phyloP scores from a whole-genome alignment of 2,888 invertebrate genomes.

The Endomychus coccineus region DNA sequence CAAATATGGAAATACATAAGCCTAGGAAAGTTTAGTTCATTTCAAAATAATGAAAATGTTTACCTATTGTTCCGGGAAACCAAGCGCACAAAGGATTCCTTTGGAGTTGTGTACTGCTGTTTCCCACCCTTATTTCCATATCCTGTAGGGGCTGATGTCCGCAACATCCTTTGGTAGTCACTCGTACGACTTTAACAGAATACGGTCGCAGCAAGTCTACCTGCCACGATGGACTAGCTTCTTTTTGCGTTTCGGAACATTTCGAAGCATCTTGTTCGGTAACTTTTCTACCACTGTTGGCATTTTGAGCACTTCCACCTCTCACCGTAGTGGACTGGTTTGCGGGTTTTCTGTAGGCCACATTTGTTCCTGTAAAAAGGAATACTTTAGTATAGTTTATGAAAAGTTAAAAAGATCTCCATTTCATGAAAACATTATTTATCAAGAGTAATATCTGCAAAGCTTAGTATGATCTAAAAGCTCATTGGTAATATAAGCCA shows the following conservation, averaged over 20 bases:
- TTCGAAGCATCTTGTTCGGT: constrained; percentile 81
- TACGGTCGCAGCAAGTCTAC: constrained; percentile 80
- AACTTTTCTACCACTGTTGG: constrained; percentile 79
- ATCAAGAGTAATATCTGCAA: no score
- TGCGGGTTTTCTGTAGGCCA: constrained; percentile 77
- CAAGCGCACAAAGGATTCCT: constrained; percentile 87
- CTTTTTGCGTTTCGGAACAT: constrained; percentile 84
- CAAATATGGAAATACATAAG: no score
- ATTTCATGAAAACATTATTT: no score
- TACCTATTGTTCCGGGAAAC: constrained; percentile 85
- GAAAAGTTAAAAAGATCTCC: no score
- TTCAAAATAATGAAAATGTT: no score
- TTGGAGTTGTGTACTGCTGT: constrained; percentile 79
- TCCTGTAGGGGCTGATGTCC: constrained; percentile 85
- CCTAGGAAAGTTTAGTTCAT: no score
- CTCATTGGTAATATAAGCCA: no score
- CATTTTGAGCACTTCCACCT: constrained; percentile 73
- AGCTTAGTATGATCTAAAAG: no score
- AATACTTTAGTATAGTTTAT: no score
- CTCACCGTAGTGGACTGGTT: constrained; percentile 87
- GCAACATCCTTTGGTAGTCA: constrained; percentile 77
- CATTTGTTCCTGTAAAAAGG: constrained; percentile 71
- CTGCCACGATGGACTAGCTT: constrained; percentile 90
- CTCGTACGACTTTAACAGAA: constrained; percentile 75
- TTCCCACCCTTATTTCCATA: constrained; percentile 84